Evolutionary conservation across 2,797 vertebrate genomes (phyloP).

Genomic region (Hyperoplus immaculatus): DNA sequence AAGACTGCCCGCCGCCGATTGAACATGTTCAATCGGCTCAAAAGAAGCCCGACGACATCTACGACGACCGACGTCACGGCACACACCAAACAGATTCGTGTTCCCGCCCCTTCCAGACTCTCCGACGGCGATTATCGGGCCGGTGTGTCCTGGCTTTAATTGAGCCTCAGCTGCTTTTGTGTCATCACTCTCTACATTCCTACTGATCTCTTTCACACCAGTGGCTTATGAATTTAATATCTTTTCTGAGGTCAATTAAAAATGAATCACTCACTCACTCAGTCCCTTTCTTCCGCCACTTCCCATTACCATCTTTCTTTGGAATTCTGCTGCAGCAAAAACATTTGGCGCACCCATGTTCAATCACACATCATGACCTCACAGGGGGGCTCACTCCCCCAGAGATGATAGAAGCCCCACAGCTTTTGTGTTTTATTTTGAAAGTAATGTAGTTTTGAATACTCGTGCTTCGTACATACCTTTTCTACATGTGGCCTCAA

Average conservation of each 20-base stretch:
- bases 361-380: slow-evolving; percentile 1
- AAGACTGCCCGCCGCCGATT: no score
- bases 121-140: no score
- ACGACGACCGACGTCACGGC: no score
- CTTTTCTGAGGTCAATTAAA: slow-evolving; percentile 42
- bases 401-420: slow-evolving; percentile 16
- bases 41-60: no score
- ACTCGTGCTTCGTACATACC: background rate
- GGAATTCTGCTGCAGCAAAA: background rate
- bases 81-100: no score
- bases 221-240: slow-evolving; percentile 21
- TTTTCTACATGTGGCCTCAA: slow-evolving; percentile 2
- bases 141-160: no score
- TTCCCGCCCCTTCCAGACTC: no score
- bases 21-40: no score
- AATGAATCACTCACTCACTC: slow-evolving; percentile 31
- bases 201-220: slow-evolving; percentile 11
- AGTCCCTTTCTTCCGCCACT: slow-evolving; percentile 35
- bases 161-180: background rate
- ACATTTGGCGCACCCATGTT: background rate
- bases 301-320: slow-evolving; percentile 10
- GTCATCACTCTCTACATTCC: background rate
- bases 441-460: slow-evolving; percentile 8
- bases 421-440: background rate
- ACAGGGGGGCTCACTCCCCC: background rate